Evolutionary conservation across 2,113 vertebrate genomes (phyloP).

Genomic region (Plotosus lineatus): DNA sequence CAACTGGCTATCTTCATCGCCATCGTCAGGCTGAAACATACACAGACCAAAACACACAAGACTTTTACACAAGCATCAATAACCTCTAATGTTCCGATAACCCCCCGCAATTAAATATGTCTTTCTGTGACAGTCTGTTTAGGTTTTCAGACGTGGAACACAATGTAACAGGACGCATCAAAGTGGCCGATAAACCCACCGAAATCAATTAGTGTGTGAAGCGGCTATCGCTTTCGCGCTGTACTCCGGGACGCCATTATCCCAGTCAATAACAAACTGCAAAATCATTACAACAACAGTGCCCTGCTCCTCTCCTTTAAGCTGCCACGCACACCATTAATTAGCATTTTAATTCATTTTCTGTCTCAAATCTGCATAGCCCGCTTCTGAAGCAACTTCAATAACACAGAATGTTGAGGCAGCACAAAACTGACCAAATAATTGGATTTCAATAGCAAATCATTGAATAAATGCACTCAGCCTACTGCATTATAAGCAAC

Average conservation of each 20-base stretch:
- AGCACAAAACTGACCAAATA: slow-evolving; percentile 35
- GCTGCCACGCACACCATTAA: slow-evolving; percentile 33
- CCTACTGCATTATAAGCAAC: slow-evolving; percentile 14
- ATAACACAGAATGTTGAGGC: slow-evolving; percentile 29
- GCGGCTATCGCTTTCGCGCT: slow-evolving; percentile 72
- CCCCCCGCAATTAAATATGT: background rate
- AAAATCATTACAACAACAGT: slow-evolving; percentile 17
- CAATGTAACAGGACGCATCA: slow-evolving; percentile 67
- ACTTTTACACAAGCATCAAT: slow-evolving; percentile 35
- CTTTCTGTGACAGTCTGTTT: slow-evolving; percentile 2
- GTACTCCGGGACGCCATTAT: slow-evolving; percentile 68
- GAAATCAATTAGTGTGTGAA: slow-evolving; percentile 75
- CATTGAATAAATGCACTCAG: slow-evolving; percentile 8
- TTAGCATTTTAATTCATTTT: slow-evolving; percentile 57
- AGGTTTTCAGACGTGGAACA: slow-evolving; percentile 44
- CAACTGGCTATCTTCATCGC: slow-evolving; percentile 79
- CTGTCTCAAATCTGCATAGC: slow-evolving; percentile 17
- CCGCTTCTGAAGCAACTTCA: slow-evolving; percentile 26
- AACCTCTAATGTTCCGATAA: slow-evolving; percentile 20
- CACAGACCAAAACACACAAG: slow-evolving; percentile 23
- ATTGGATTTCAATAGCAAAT: slow-evolving; percentile 27
- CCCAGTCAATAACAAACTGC: slow-evolving; percentile 71
- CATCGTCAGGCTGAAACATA: slow-evolving; percentile 78
- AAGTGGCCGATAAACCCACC: slow-evolving; percentile 65
- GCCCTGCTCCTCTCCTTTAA: slow-evolving; percentile 23